Percentiles rank a stretch among this genome's conserved stretches.
phyloP scores from a whole-genome alignment of 2,888 invertebrate species.

The Physocephala rufipes region DNA sequence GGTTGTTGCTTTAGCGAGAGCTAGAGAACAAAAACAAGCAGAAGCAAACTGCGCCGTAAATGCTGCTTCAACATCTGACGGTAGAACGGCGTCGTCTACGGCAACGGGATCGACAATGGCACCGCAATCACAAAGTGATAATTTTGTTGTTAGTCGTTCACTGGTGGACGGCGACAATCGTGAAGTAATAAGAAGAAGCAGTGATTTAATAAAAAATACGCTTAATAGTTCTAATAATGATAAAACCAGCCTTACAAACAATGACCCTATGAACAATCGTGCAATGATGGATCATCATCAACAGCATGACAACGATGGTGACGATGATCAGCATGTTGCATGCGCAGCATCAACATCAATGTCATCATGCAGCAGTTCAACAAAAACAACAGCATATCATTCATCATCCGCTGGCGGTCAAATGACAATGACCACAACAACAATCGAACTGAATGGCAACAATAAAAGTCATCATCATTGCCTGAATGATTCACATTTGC shows the following conservation, averaged over 20 bases:
- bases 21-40: slow-evolving; percentile 33
- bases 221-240: slow-evolving; percentile 54
- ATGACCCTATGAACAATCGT: slow-evolving; percentile 64
- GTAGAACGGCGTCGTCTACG: neutral
- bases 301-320: slow-evolving; percentile 40
- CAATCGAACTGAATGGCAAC: slow-evolving; percentile 1
- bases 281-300: slow-evolving; percentile 57
- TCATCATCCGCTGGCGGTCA: slow-evolving; percentile 42
- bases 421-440: slow-evolving; percentile 15
- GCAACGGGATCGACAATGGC: slow-evolving; percentile 43
- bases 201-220: slow-evolving; percentile 54
- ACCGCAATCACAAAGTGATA: slow-evolving; percentile 40
- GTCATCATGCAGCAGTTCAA: slow-evolving; percentile 7
- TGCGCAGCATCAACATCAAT: slow-evolving; percentile 6
- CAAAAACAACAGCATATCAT: slow-evolving; percentile 35
- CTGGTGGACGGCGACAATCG: slow-evolving; percentile 42
- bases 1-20: slow-evolving; percentile 35
- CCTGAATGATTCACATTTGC: slow-evolving; percentile 36
- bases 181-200: slow-evolving; percentile 44
- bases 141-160: slow-evolving; percentile 24
- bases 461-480: slow-evolving; percentile 22
- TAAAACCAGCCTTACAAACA: slow-evolving; percentile 60
- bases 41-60: slow-evolving; percentile 35
- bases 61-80: slow-evolving; percentile 36
- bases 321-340: slow-evolving; percentile 28